phyloP scores from a whole-genome alignment of 2,888 invertebrate species.

The Poecilus cupreus region DNA sequence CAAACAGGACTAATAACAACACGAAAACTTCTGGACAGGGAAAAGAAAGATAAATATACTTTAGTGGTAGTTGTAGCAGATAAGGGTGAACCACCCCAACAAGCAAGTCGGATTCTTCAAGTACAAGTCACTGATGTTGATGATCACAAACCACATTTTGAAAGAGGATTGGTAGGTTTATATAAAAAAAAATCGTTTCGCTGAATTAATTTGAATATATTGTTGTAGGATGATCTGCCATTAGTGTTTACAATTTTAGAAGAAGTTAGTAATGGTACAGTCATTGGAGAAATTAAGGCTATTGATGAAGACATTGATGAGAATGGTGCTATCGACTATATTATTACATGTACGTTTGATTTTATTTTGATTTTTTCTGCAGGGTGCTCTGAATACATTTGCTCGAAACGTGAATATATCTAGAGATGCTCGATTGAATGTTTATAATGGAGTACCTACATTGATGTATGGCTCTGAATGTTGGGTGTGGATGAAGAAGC shows the following conservation, averaged over 20 bases:
- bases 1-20: slow-evolving; percentile 85
- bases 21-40: slow-evolving; percentile 81
- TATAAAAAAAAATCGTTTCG: background rate
- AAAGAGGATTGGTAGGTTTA: slow-evolving; percentile 77
- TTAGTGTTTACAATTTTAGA: slow-evolving; percentile 79
- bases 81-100: slow-evolving; percentile 85
- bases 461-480: too few relatives aligned
- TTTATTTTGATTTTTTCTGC: background rate
- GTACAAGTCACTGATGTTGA: slow-evolving; percentile 84
- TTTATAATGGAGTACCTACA: too few relatives aligned
- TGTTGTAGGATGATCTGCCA: slow-evolving; percentile 78
- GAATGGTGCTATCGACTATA: slow-evolving; percentile 85
- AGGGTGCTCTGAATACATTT: too few relatives aligned
- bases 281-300: slow-evolving; percentile 81
- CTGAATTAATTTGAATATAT: too few relatives aligned
- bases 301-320: slow-evolving; percentile 84
- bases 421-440: too few relatives aligned
- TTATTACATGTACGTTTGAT: slow-evolving; percentile 78
- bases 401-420: too few relatives aligned
- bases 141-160: slow-evolving; percentile 85
- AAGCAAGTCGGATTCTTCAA: slow-evolving; percentile 81
- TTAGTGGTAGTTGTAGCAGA: slow-evolving; percentile 87
- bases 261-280: slow-evolving; percentile 79
- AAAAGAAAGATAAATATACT: slow-evolving; percentile 83
- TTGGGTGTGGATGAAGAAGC: too few relatives aligned